These are phyloP conservation scores for Lindbergichthys nudifrons DNA, from an alignment of 2,797 vertebrate genomes.

Conservation along the genomic window DNA sequence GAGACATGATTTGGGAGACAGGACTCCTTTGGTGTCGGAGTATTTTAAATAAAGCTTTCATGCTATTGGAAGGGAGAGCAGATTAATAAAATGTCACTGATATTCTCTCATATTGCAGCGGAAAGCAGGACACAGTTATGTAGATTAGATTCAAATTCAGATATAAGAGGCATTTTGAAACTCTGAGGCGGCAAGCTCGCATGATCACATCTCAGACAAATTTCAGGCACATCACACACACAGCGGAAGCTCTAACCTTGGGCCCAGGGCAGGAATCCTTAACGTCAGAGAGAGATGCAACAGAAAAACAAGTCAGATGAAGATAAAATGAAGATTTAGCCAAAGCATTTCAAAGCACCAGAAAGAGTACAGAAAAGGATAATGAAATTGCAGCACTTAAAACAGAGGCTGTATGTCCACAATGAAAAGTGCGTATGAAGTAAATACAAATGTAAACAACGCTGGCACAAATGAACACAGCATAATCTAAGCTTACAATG, in stretches of 20 bases:
- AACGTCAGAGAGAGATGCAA: conserved; percentile 60
- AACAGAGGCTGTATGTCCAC: background rate
- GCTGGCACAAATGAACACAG: background rate
- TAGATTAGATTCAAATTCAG: background rate
- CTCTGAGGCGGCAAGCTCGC: background rate
- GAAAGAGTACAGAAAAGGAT: conserved; percentile 20
- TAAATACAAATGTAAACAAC: background rate
- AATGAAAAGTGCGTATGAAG: background rate
- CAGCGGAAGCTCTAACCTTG: conserved; percentile 80
- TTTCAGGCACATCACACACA: conserved; percentile 44
- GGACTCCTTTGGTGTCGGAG: conserved; percentile 4
- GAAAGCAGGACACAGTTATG: conserved; percentile 8
- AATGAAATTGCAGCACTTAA: background rate
- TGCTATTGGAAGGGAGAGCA: conserved; percentile 21
- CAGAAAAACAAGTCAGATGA: conserved; percentile 50
- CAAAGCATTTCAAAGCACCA: conserved; percentile 32
- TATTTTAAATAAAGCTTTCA: conserved; percentile 33
- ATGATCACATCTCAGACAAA: conserved; percentile 32
- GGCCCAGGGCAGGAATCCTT: conserved; percentile 78
- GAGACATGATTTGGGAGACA: background rate
- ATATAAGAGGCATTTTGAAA: conserved; percentile 12
- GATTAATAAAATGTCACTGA: conserved; percentile 7
- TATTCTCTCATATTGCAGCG: background rate
- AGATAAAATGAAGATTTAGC: conserved; percentile 45
- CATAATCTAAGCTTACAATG: background rate